Percentiles rank a stretch among this genome's conserved stretches.
Evolutionary conservation across 2,888 invertebrate species (phyloP).

Genomic region (Napeogenes inachia): DNA sequence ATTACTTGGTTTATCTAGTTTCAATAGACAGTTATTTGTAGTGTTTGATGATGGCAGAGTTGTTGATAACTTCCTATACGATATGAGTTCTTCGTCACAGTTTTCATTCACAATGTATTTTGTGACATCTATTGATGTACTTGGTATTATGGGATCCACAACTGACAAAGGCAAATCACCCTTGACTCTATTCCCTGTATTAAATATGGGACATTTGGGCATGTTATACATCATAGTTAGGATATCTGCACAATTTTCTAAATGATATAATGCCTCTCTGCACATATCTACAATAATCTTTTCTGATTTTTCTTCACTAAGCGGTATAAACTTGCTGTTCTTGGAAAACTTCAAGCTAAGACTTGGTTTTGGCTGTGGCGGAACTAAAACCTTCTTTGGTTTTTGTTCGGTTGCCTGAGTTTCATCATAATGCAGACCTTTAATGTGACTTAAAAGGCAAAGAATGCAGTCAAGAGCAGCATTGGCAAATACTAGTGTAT

Average conservation of each 20-base stretch:
- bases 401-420: conserved; percentile 66
- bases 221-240: conserved; percentile 94
- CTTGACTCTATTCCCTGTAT: conserved; percentile 90
- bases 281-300: conserved; percentile 79
- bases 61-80: conserved; percentile 79
- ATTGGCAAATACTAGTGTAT: conserved; percentile 94
- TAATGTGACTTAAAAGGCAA: conserved; percentile 87
- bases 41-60: conserved; percentile 68
- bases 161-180: conserved; percentile 86
- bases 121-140: conserved; percentile 81
- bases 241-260: conserved; percentile 91
- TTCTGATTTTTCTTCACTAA: conserved; percentile 69
- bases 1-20: conserved; percentile 87
- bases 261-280: conserved; percentile 88
- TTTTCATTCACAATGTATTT: conserved; percentile 82
- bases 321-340: conserved; percentile 69
- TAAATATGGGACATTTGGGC: conserved; percentile 96
- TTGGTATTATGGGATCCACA: conserved; percentile 91
- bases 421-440: conserved; percentile 81
- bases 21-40: conserved; percentile 76
- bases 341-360: conserved; percentile 66
- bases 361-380: conserved; percentile 58
- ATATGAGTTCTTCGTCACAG: conserved; percentile 81
- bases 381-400: conserved; percentile 53
- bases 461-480: conserved; percentile 96